These are phyloP conservation scores for Psittacula cyanocephala DNA, from an alignment of 2,113 vertebrate genomes.

Conservation along the genomic window DNA sequence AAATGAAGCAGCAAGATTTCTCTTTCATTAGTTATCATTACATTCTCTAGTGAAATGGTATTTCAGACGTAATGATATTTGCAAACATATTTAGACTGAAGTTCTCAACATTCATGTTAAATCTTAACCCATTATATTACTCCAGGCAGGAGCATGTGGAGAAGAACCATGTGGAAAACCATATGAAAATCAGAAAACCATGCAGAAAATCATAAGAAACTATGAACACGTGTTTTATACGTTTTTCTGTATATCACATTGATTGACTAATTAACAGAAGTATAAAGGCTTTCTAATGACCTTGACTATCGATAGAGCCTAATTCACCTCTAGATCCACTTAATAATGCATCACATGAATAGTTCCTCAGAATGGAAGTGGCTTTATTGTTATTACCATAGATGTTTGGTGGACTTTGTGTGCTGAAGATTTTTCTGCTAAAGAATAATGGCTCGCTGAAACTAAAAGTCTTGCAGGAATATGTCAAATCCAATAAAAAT, in stretches of 20 bases:
- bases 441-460: not conserved
- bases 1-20: slow-evolving; percentile 8
- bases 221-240: not conserved
- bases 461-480: not conserved
- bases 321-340: not conserved
- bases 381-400: not conserved
- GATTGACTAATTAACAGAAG: not conserved
- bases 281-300: not conserved
- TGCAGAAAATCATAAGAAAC: not conserved
- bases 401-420: not conserved
- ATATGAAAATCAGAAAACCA: not conserved
- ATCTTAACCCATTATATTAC: not conserved
- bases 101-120: not conserved
- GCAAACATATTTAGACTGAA: not conserved
- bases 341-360: not conserved
- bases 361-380: not conserved
- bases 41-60: not conserved
- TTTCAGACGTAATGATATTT: slow-evolving; percentile 4
- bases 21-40: slow-evolving; percentile 21
- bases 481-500: not conserved
- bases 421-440: not conserved
- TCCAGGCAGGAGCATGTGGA: not conserved
- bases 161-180: not conserved
- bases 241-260: not conserved
- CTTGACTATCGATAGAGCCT: not conserved